phyloP scores from a whole-genome alignment of 2,888 invertebrate genomes.

The Branchinecta sandiegonensis region DNA sequence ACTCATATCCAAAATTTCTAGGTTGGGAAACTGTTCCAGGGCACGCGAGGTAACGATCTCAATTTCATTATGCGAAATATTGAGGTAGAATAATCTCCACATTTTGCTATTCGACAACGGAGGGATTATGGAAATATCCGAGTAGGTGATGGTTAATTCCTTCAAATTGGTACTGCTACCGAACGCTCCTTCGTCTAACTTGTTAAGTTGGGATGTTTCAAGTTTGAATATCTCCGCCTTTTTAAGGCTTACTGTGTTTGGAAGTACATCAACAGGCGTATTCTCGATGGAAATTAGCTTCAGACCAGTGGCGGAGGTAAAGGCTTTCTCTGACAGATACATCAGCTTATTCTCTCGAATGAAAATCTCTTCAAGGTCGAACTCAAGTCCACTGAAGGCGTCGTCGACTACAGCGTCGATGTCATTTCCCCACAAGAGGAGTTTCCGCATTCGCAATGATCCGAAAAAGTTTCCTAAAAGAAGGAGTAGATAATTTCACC shows the following conservation, averaged over 20 bases:
- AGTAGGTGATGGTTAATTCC: not conserved
- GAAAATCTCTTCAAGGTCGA: slow-evolving; percentile 12
- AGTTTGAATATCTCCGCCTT: not conserved
- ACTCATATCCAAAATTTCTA: slow-evolving; percentile 21
- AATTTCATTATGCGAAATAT: not conserved
- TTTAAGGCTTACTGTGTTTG: not conserved
- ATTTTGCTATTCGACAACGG: not conserved
- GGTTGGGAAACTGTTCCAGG: slow-evolving; percentile 45
- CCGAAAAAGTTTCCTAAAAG: slow-evolving; percentile 6
- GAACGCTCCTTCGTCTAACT: not conserved
- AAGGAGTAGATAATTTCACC: not conserved
- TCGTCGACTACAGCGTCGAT: not conserved
- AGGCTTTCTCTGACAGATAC: not conserved
- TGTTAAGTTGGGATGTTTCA: not conserved
- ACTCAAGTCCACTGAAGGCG: slow-evolving; percentile 7
- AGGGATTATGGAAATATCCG: not conserved
- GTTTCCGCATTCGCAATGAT: slow-evolving; percentile 4
- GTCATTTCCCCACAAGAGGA: not conserved
- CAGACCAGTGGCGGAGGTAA: not conserved
- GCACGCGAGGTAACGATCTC: slow-evolving; percentile 41
- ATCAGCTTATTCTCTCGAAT: slow-evolving; percentile 1
- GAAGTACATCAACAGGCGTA: not conserved
- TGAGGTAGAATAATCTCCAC: not conserved
- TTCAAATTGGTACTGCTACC: not conserved
- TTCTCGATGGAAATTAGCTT: not conserved